Evolutionary conservation across 2,113 vertebrate species (phyloP), one percentile per base, ranked within the genome.

Genomic region (Oreotrochilus melanogaster): DNA sequence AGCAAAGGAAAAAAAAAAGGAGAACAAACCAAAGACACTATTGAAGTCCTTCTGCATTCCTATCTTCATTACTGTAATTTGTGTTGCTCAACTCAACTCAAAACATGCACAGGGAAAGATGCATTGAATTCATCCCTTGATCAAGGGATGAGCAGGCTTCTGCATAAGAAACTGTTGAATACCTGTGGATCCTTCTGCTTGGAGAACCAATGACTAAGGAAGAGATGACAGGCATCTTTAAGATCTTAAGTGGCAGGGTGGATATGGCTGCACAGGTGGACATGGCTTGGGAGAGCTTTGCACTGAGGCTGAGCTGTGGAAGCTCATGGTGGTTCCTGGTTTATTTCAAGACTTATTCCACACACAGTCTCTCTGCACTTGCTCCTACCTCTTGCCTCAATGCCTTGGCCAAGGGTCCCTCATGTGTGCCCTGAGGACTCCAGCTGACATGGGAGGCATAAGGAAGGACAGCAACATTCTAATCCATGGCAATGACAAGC

Each of bases 381-480:
- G 31, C 18, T 81, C 56, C 70, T 33, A 67, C 25, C 15, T 88
- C 6, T 61, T 2, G 3, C 60, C 25, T 62, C 22, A 42, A 0
- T 9, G 11, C 17, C 9, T 70, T 69, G 37, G 54, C 39, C 50
- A 66, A 57, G 35, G 35, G 50, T 45, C 5, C 42, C 35, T 57
- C 64, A 5, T 0, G 0, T 42, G 11, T 65, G 7, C 21, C 10
- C 58, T 50, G 35, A 5, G 24, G n/a, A 80, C 35, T 39, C 67
- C 42, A 72, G 35, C 19, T 58, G 56, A 31, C 14, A 21, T 15
- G 70, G 22, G 17, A 43, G 86, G 33, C 47, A 74, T 0, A 54
- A 8, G 43, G 43, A 45, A 71, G 47, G 67, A 28, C 17, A 69
- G 33, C 82, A 86, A 65, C 57, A 61, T 65, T 60, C 39, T 66